phyloP scores from a whole-genome alignment of 1,140 invertebrate species.

The Camponotus vicinus region DNA sequence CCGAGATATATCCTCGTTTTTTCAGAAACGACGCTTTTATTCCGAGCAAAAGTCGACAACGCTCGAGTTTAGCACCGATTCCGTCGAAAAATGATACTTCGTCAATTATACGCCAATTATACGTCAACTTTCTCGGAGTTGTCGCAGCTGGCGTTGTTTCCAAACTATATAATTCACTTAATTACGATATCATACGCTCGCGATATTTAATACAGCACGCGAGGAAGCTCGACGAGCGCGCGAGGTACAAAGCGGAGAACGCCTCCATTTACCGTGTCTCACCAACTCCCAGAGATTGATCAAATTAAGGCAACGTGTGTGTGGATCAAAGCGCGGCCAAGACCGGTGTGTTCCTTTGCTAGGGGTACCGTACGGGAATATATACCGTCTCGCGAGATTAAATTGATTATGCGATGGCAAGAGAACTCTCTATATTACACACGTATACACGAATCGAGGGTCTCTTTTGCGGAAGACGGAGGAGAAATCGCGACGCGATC shows the following conservation, averaged over 20 bases:
- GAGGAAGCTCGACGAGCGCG: slow-evolving; percentile 4
- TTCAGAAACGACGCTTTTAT: neutral
- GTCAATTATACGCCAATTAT: too few relatives aligned
- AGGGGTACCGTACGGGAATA: neutral
- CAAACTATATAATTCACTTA: slow-evolving; percentile 23
- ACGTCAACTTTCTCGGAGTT: too few relatives aligned
- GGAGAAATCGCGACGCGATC: neutral
- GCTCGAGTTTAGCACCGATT: neutral
- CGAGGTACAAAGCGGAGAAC: slow-evolving; percentile 30
- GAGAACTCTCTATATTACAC: too few relatives aligned
- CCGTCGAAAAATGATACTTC: neutral
- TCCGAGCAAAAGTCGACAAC: neutral
- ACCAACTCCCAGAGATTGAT: slow-evolving; percentile 47
- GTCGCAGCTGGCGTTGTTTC: slow-evolving; percentile 23
- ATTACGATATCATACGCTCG: slow-evolving; percentile 22
- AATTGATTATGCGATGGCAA: slow-evolving; percentile 15
- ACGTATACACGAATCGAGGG: too few relatives aligned
- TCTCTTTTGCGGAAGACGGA: neutral
- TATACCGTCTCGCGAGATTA: slow-evolving; percentile 28
- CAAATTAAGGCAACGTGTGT: slow-evolving; percentile 32
- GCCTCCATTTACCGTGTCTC: slow-evolving; percentile 48
- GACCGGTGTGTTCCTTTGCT: slow-evolving; percentile 4
- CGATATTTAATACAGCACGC: slow-evolving; percentile 34
- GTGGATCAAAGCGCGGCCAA: slow-evolving; percentile 31
- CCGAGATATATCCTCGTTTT: slow-evolving; percentile 6